Evolutionary conservation across 1,140 invertebrate genomes (phyloP).

Genomic region (Aphelinus certus): DNA sequence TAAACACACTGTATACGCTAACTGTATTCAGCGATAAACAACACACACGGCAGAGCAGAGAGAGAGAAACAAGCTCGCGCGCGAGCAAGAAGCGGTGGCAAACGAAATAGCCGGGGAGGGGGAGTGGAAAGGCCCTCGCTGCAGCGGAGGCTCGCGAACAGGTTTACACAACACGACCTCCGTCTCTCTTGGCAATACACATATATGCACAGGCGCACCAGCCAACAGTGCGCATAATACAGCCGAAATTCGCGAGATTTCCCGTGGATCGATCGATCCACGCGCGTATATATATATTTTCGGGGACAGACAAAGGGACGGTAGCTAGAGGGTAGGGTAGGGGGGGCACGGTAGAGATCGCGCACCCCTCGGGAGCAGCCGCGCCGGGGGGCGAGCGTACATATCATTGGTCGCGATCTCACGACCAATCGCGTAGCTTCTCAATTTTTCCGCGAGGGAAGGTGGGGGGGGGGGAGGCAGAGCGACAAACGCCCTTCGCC

Average conservation of each 20-base stretch:
- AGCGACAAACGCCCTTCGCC: background rate
- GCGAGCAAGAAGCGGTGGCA: background rate
- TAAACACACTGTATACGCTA: background rate
- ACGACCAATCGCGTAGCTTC: constrained; percentile 51
- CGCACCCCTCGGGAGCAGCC: background rate
- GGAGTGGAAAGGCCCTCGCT: constrained; percentile 31
- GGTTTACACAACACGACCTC: no score
- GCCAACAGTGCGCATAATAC: no score
- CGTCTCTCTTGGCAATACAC: no score
- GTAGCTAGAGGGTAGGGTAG: no score
- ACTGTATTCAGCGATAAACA: background rate
- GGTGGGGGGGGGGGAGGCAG: constrained; percentile 19
- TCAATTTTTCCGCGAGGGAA: constrained; percentile 20
- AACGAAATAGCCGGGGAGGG: constrained; percentile 11
- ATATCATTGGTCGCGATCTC: constrained; percentile 66
- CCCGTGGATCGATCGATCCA: no score
- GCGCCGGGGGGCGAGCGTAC: constrained; percentile 30
- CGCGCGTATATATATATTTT: no score
- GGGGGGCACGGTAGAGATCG: no score
- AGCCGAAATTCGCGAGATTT: no score
- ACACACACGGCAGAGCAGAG: background rate
- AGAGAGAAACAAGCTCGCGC: background rate
- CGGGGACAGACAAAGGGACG: no score
- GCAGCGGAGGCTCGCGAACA: no score
- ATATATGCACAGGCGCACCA: no score